Conservation (phyloP, 2,797 vertebrate species). For the Rhinichthys osculus region DNA sequence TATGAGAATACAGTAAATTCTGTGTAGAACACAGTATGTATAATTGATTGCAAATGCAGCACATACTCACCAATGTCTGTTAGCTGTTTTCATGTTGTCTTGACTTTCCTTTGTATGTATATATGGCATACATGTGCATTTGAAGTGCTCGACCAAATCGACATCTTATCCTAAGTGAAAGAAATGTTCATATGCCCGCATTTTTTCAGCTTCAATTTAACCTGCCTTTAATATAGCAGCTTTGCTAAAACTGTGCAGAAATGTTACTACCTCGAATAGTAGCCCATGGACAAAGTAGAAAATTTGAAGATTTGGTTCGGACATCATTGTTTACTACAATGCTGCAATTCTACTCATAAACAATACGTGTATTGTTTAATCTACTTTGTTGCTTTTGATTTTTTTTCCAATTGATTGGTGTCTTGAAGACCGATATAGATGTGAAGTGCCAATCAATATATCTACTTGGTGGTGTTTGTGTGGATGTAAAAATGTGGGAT, state of each 20-base stretch:
- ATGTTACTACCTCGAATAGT: background rate
- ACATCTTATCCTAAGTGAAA: background rate
- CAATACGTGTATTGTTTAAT: conserved; percentile 4
- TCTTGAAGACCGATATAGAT: background rate
- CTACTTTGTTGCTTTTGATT: background rate
- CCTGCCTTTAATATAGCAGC: background rate
- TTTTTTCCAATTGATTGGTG: conserved; percentile 13
- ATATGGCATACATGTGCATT: conserved; percentile 1
- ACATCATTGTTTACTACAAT: conserved; percentile 1
- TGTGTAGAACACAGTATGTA: background rate
- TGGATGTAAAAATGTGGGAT: background rate
- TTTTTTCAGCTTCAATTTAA: background rate
- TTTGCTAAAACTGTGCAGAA: background rate
- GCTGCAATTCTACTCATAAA: background rate
- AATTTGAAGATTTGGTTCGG: background rate
- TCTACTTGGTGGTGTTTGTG: too few species aligned
- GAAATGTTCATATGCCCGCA: background rate
- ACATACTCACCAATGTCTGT: background rate
- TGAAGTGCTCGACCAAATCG: background rate
- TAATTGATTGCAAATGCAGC: background rate
- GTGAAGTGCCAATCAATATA: conserved; percentile 8
- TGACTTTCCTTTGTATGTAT: background rate
- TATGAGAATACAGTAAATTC: background rate
- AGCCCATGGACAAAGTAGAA: background rate
- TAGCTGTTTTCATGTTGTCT: background rate